A percentile compares a stretch with the other conserved stretches of the same genome.
Conservation (phyloP, 2,113 vertebrate species). For the Bujurquina vittata region DNA sequence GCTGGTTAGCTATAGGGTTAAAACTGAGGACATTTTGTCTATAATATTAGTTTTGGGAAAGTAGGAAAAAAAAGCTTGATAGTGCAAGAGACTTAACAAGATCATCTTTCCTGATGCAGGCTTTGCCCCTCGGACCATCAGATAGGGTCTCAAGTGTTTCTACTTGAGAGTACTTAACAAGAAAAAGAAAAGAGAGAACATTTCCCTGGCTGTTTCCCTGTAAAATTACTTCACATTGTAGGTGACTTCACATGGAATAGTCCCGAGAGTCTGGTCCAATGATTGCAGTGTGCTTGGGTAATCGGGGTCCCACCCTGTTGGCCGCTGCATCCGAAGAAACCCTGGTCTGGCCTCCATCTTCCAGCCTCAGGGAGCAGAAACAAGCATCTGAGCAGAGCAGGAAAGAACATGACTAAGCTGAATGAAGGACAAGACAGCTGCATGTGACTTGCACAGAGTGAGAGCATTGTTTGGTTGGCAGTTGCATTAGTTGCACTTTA, state of each 20-base stretch:
- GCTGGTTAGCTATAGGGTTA: not conserved
- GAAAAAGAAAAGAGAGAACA: not conserved
- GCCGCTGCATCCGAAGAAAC: conserved; percentile 13
- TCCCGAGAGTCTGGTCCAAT: conserved; percentile 51
- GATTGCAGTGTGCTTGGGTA: conserved; percentile 47
- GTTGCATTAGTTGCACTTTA: conserved; percentile 4
- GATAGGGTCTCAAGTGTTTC: not conserved
- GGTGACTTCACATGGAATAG: conserved; percentile 68
- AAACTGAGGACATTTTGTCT: not conserved
- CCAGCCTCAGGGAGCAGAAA: conserved; percentile 10
- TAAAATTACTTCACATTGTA: conserved; percentile 43
- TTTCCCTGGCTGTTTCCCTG: conserved; percentile 43
- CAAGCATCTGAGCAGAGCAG: conserved; percentile 12
- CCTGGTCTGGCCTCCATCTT: conserved; percentile 25
- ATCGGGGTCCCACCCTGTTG: conserved; percentile 64
- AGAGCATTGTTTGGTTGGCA: not conserved
- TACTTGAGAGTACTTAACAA: not conserved
- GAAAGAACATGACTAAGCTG: conserved; percentile 25
- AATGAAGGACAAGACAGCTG: conserved; percentile 34
- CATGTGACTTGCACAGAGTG: not conserved
- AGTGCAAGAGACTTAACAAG: not conserved
- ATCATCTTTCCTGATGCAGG: not conserved
- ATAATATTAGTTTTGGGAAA: not conserved
- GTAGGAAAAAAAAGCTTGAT: not conserved
- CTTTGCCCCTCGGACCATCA: not conserved